Percentiles rank a stretch among this genome's conserved stretches.
These are phyloP conservation scores for Himalopsyche tibetana DNA, from an alignment of 2,888 invertebrate genomes.

Conservation along the genomic window DNA sequence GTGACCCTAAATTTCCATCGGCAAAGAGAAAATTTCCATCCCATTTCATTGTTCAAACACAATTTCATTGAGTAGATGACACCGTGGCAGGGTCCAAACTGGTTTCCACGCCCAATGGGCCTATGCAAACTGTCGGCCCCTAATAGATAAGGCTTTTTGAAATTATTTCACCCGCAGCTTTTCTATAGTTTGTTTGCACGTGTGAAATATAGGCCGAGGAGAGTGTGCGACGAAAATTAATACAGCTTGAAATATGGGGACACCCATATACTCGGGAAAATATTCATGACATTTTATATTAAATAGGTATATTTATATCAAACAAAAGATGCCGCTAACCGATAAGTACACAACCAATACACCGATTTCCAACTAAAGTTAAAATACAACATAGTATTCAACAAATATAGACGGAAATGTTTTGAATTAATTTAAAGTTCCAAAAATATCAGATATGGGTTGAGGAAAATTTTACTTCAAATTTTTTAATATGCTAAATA, in stretches of 20 bases:
- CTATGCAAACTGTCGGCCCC: slow-evolving; percentile 62
- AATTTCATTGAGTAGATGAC: slow-evolving; percentile 64
- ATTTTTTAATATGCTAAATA: no score
- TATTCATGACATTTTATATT: no score
- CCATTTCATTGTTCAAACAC: slow-evolving; percentile 66
- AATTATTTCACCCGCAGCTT: slow-evolving; percentile 27
- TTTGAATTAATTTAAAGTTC: no score
- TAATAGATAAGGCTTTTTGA: slow-evolving; percentile 42
- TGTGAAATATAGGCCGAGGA: slow-evolving; percentile 31
- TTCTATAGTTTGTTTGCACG: slow-evolving; percentile 11
- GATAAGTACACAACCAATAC: no score
- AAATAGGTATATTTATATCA: no score
- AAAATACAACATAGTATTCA: no score
- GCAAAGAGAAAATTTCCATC: slow-evolving; percentile 64
- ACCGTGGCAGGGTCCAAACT: slow-evolving; percentile 52
- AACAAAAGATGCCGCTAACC: no score
- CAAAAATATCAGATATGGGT: no score
- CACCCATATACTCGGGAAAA: neutral
- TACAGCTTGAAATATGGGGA: neutral
- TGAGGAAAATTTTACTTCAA: no score
- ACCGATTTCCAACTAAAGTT: no score
- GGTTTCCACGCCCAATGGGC: slow-evolving; percentile 47
- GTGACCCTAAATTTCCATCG: slow-evolving; percentile 65
- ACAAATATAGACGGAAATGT: no score
- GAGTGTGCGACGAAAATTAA: slow-evolving; percentile 22